Conservation (phyloP, 2,888 invertebrate genomes). For the Morpho helenor region DNA sequence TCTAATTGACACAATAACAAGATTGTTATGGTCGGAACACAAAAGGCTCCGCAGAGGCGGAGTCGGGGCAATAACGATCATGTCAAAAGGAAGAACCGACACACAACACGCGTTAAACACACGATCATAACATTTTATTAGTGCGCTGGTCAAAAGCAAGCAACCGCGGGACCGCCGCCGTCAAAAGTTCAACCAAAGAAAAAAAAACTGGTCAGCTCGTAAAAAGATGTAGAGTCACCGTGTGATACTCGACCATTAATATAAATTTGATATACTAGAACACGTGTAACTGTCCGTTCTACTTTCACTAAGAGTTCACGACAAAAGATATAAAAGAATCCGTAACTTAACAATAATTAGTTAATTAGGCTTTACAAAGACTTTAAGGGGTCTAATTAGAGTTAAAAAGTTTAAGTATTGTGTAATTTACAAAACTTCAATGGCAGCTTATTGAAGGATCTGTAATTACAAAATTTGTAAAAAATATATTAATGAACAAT, state of each 20-base stretch:
- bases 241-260: conserved; percentile 25
- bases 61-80: conserved; percentile 69
- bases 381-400: conserved; percentile 20
- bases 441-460: conserved; percentile 36
- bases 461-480: conserved; percentile 35
- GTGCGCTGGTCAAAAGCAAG: conserved; percentile 76
- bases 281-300: conserved; percentile 3
- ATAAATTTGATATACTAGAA: conserved; percentile 13
- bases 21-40: conserved; percentile 68
- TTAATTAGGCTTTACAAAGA: conserved; percentile 15
- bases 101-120: conserved; percentile 77
- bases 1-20: conserved; percentile 75
- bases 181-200: conserved; percentile 73
- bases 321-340: background rate
- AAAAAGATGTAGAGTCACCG: conserved; percentile 71
- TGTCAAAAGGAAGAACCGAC: conserved; percentile 77
- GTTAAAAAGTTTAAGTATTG: conserved; percentile 23
- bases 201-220: conserved; percentile 72
- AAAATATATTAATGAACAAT: conserved; percentile 49
- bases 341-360: conserved; percentile 6
- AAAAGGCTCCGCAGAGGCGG: conserved; percentile 73
- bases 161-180: conserved; percentile 64
- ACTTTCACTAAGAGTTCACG: background rate
- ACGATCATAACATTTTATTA: conserved; percentile 79
- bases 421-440: conserved; percentile 30